Evolutionary conservation across 2,888 invertebrate species (phyloP), one percentile per base, ranked within the genome.

Genomic region (Chloroclystis v-ata): DNA sequence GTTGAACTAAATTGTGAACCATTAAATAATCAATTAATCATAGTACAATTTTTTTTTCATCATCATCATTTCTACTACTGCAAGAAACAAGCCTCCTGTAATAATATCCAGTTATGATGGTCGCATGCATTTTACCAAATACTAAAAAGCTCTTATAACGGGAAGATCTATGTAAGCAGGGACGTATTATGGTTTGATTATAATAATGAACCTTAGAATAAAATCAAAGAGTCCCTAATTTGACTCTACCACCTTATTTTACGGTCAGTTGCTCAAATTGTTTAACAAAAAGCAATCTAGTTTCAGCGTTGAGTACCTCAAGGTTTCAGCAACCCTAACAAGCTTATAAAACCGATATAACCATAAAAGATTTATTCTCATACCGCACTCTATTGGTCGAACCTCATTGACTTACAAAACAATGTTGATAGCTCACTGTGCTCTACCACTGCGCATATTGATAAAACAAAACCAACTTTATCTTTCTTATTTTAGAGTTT

Each of bases 341-440:
- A 42, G 29, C 37, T n/a, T 30, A 26, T 30, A 30, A 30, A 32
- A 14, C 32, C 9, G 13, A 13, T 32, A 30, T 47, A 37, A 40
- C 28, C 25, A 43, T 38, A 24, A 38, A 38, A 38, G 26, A 44
- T 55, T 53, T 51, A 41, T 24, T 24, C 37, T 26, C 26, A 32
- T 44, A 35, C 54, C 49, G 48, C 47, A 37, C 43, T 30, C 29
- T 43, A 52, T 54, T 57, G 57, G 59, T 58, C 48, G 54, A 49
- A 51, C 68, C 73, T 71, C 75, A 76, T 78, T 77, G 80, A 75
- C 76, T 80, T 64, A 75, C 77, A 78, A 77, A 82, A 74, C 72
- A 73, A 75, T 71, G 71, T 72, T 75, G 75, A 73, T 76, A 71
- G 72, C 33, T 12, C 8, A 28, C 30, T 12, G 11, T 3, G 16